Evolutionary conservation across 35 echinoderm and acorn worm species (phyloP).

Genomic region (Diadema setosum): DNA sequence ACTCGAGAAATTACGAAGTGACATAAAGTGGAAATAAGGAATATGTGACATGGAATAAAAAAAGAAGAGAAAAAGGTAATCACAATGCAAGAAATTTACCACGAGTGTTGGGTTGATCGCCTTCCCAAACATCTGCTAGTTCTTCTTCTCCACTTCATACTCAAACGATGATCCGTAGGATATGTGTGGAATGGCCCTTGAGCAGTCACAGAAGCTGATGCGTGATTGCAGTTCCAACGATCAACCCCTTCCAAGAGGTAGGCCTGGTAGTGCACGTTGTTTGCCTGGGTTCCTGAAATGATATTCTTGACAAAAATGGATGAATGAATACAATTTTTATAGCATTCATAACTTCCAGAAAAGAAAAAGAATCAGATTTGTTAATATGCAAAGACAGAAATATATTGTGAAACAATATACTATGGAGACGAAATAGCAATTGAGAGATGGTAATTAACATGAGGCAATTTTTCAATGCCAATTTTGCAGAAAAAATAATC

Average conservation of each 20-base stretch:
- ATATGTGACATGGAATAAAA: not conserved
- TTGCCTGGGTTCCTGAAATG: slow-evolving; percentile 34
- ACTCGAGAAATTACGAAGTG: too few relatives aligned
- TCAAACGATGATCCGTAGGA: not conserved
- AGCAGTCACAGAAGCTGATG: not conserved
- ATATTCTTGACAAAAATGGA: not conserved
- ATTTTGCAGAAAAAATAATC: too few relatives aligned
- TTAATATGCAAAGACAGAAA: not conserved
- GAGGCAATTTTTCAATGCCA: not conserved
- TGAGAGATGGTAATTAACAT: not conserved
- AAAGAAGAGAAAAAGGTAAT: not conserved
- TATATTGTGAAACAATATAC: not conserved
- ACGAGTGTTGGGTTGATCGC: slow-evolving; percentile 1
- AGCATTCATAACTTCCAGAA: not conserved
- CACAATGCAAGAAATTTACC: not conserved
- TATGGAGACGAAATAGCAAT: not conserved
- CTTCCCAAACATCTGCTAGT: not conserved
- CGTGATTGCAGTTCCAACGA: slow-evolving; percentile 39
- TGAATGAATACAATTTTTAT: not conserved
- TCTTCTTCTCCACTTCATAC: not conserved
- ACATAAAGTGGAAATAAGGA: too few relatives aligned
- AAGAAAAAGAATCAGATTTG: not conserved
- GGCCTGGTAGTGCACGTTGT: slow-evolving; percentile 55
- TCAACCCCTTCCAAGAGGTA: slow-evolving; percentile 52
- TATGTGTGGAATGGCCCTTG: not conserved